These are phyloP conservation scores for Drosophila mimetica DNA, from an alignment of 2,888 invertebrate genomes.

Conservation along the genomic window DNA sequence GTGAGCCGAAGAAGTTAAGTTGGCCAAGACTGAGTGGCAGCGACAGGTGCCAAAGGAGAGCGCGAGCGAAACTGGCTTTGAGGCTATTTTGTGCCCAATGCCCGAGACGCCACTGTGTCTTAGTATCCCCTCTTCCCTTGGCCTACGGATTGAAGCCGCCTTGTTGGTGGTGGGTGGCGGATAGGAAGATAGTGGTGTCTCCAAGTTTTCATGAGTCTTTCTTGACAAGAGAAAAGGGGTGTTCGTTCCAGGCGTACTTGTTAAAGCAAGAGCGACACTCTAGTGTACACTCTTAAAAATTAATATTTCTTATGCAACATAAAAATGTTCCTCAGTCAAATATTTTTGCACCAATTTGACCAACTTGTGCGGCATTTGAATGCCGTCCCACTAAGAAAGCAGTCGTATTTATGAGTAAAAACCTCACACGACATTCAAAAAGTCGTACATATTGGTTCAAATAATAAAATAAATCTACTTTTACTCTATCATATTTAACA, in stretches of 20 bases:
- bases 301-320: too few relatives aligned
- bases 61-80: conserved; percentile 5
- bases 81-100: conserved; percentile 31
- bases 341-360: too few relatives aligned
- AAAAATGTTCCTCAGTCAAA: too few relatives aligned
- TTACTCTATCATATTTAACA: too few relatives aligned
- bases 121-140: conserved; percentile 13
- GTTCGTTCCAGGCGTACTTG: conserved; percentile 24
- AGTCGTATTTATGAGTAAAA: too few relatives aligned
- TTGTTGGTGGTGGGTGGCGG: conserved; percentile 28
- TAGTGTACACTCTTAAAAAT: background rate
- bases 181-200: too few relatives aligned
- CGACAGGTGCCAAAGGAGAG: conserved; percentile 65
- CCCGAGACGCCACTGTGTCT: conserved; percentile 58
- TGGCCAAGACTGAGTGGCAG: conserved; percentile 56
- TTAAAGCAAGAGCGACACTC: conserved; percentile 28
- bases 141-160: conserved; percentile 39
- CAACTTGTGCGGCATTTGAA: too few relatives aligned
- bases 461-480: too few relatives aligned
- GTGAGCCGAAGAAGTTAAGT: conserved; percentile 68
- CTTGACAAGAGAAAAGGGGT: background rate
- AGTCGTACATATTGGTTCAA: too few relatives aligned
- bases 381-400: too few relatives aligned
- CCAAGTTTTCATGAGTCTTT: background rate
- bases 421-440: too few relatives aligned